Evolutionary conservation across 2,888 invertebrate species (phyloP).

Genomic region (Frankliniella fusca): DNA sequence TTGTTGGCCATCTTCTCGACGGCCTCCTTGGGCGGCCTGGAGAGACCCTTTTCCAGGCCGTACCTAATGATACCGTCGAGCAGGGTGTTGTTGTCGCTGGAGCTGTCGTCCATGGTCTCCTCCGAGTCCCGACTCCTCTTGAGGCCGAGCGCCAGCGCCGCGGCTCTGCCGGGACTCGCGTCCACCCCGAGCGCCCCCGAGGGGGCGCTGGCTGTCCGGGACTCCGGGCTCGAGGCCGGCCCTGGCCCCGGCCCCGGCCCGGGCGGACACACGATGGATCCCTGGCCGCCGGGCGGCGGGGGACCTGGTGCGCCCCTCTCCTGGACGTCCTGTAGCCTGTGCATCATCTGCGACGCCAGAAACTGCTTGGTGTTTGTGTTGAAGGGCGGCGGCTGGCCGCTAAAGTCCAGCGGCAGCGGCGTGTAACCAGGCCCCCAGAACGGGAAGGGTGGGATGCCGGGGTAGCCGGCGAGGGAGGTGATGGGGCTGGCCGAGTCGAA

Average conservation of each 20-base stretch:
- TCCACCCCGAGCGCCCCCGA: constrained; percentile 42
- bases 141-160: constrained; percentile 40
- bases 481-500: constrained; percentile 48
- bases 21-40: constrained; percentile 27
- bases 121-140: constrained; percentile 58
- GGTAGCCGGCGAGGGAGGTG: constrained; percentile 50
- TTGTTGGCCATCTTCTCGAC: constrained; percentile 57
- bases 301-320: constrained; percentile 46
- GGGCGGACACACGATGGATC: constrained; percentile 43
- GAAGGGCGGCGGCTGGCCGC: constrained; percentile 41
- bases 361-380: constrained; percentile 63
- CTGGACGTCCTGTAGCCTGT: constrained; percentile 69
- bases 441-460: constrained; percentile 58
- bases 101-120: constrained; percentile 61
- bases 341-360: constrained; percentile 75
- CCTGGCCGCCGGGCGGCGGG: constrained; percentile 40
- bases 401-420: constrained; percentile 53
- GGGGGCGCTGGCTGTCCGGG: constrained; percentile 34
- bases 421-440: constrained; percentile 70
- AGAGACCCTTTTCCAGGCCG: constrained; percentile 66
- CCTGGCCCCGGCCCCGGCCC: constrained; percentile 33
- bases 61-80: constrained; percentile 80
- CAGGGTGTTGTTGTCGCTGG: constrained; percentile 69
- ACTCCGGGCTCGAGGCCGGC: constrained; percentile 34
- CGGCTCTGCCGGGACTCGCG: constrained; percentile 45